Evolutionary conservation across 2,888 invertebrate genomes (phyloP).

Genomic region (Lasioglossum malachurum): DNA sequence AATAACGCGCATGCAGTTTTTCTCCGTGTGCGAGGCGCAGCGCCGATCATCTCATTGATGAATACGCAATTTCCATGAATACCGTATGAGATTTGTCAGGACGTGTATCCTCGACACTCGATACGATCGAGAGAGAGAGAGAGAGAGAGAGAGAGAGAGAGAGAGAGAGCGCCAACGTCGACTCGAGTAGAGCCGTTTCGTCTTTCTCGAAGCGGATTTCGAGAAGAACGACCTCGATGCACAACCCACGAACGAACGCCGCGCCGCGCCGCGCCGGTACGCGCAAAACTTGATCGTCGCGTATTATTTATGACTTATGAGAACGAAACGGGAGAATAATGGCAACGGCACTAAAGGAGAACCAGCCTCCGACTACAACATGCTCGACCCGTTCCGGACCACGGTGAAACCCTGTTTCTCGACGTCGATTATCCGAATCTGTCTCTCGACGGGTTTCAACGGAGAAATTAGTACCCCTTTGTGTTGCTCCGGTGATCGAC

Average conservation of each 20-base stretch:
- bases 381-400: slow-evolving; percentile 18
- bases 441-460: neutral
- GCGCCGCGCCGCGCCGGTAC: no score
- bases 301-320: slow-evolving; percentile 48
- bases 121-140: slow-evolving; percentile 41
- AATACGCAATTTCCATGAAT: slow-evolving; percentile 76
- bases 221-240: slow-evolving; percentile 5
- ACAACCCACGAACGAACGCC: neutral
- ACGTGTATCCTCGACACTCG: slow-evolving; percentile 53
- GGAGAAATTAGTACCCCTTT: slow-evolving; percentile 26
- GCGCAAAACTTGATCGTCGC: slow-evolving; percentile 46
- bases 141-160: no score
- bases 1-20: slow-evolving; percentile 31
- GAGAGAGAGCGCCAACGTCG: neutral
- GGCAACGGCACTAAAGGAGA: slow-evolving; percentile 8
- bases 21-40: neutral
- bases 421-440: slow-evolving; percentile 29
- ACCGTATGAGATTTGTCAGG: slow-evolving; percentile 70
- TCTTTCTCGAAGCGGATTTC: slow-evolving; percentile 48
- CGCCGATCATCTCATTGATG: slow-evolving; percentile 71
- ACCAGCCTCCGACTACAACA: neutral
- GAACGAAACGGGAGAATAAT: slow-evolving; percentile 49
- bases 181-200: slow-evolving; percentile 42
- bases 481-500: neutral
- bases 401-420: neutral